Conservation (phyloP, 2,797 vertebrate genomes). For the Anabas testudineus region DNA sequence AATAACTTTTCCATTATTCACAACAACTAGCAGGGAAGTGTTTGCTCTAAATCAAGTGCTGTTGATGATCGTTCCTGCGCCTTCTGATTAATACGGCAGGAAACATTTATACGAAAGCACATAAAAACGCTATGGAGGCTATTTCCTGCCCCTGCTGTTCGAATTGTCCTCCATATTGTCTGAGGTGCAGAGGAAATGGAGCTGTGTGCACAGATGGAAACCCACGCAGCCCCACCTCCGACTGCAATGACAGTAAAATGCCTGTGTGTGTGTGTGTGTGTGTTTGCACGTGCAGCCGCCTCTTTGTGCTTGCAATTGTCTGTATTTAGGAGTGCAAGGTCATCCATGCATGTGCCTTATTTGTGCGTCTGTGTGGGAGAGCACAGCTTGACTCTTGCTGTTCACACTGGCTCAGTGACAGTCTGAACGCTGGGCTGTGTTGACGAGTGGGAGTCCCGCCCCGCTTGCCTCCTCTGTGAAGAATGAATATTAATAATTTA, state of each 20-base stretch:
- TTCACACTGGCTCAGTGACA: conserved; percentile 76
- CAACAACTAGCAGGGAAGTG: conserved; percentile 4
- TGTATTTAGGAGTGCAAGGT: conserved; percentile 66
- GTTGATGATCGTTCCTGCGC: conserved; percentile 31
- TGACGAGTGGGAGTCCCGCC: conserved; percentile 50
- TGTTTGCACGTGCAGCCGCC: conserved; percentile 10
- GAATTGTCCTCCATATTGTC: conserved; percentile 35
- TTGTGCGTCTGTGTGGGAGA: conserved; percentile 39
- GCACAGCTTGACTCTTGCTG: conserved; percentile 65
- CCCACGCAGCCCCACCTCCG: conserved; percentile 33
- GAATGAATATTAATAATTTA: conserved; percentile 83
- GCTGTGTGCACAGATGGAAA: conserved; percentile 55
- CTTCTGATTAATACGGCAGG: conserved; percentile 57
- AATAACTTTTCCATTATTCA: conserved; percentile 32
- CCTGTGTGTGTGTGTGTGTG: not conserved
- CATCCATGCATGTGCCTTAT: conserved; percentile 54
- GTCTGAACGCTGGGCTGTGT: conserved; percentile 57
- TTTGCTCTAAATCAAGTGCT: conserved; percentile 42
- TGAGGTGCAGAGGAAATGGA: conserved; percentile 62
- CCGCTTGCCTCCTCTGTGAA: conserved; percentile 58
- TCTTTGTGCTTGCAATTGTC: conserved; percentile 50
- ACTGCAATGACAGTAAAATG: conserved; percentile 20
- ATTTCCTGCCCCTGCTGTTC: conserved; percentile 42
- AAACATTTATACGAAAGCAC: conserved; percentile 44
- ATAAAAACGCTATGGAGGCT: conserved; percentile 35